Base-by-base conservation (phyloP, 30 jellyfish, hydroid and myxozoan genomes). In the Sanderia malayensis region DNA sequence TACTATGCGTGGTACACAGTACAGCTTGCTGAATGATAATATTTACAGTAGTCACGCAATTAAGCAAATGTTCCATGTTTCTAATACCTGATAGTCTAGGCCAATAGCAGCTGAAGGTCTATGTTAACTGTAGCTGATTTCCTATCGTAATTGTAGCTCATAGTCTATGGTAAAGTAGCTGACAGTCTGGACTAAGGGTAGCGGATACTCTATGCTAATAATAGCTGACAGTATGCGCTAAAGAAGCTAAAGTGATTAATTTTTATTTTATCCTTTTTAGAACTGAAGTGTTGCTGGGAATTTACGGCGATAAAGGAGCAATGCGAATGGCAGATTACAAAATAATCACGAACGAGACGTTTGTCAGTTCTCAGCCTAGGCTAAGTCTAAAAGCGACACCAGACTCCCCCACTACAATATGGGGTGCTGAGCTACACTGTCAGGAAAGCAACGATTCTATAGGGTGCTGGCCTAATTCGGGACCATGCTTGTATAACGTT, bases 401-500 rank as follows among this genome's bases (percentile, higher is more conserved):
- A 22, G 73, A 74, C 37, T 69, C 91, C 2, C 96, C 98, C 6
- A 58, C 76, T 0, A 77, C 90, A 23, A 75, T 91, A 10, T 91
- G 98, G 98, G 95, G 84, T 32, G 94, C 96, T 23, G 93, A 91
- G 85, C 58, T 91, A 32, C 82, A 79, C 27, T 91, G 98, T 60
- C 17, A 47, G 1, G 80, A 70, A 21, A 76, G 80, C 26, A 94
- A 87, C 30, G 96, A 60, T 19, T 88, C 98, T 15, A 81, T 81
- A 31, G 98, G 98, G 11, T 94, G 99, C 67, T 82, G 97, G 97
- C 99, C 99, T 13, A 95, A 87, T 22, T 37, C 61, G 55, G 83
- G 59, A 58, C 99, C 99, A 27, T 94, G 99, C 61, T 83, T 94
- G 64, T 94, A 87, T 53, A 94, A 94, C 53, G 96, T 94, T 20